Percentiles rank a stretch among this genome's conserved stretches.
Evolutionary conservation across 2,888 invertebrate species (phyloP).

Genomic region (Junonia oenone): DNA sequence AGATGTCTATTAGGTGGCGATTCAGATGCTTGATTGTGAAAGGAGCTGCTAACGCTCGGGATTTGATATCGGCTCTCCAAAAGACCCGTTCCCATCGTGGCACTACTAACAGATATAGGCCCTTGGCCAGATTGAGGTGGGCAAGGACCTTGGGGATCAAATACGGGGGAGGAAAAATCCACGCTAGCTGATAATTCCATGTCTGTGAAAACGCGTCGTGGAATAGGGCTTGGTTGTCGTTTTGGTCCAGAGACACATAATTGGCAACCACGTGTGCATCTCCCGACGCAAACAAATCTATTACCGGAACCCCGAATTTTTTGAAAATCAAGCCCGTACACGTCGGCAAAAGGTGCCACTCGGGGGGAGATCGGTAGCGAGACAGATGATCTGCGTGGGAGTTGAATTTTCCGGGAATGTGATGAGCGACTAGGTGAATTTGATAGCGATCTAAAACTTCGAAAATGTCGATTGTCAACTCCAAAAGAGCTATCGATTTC

Average conservation of each 20-base stretch:
- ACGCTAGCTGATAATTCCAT: neutral
- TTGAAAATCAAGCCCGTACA: neutral
- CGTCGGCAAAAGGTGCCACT: neutral
- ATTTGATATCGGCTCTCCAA: too few species aligned
- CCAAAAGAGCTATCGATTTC: neutral
- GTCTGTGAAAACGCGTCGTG: neutral
- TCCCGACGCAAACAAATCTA: neutral
- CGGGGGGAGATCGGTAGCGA: neutral
- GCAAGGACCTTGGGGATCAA: neutral
- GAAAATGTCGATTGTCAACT: neutral
- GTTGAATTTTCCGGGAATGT: too few species aligned
- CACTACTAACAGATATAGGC: neutral
- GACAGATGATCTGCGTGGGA: too few species aligned
- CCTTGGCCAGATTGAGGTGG: neutral
- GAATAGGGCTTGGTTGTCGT: neutral
- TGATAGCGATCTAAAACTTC: neutral
- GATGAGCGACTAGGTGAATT: too few species aligned
- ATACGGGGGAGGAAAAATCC: too few species aligned
- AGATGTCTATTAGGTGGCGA: too few species aligned
- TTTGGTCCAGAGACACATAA: neutral
- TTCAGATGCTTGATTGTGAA: too few species aligned
- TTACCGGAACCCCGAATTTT: neutral
- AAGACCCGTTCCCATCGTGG: neutral
- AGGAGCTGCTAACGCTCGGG: too few species aligned
- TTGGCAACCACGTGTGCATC: too few species aligned